Conservation (phyloP, 1,140 invertebrate species). For the Hypsibius dujardini region DNA sequence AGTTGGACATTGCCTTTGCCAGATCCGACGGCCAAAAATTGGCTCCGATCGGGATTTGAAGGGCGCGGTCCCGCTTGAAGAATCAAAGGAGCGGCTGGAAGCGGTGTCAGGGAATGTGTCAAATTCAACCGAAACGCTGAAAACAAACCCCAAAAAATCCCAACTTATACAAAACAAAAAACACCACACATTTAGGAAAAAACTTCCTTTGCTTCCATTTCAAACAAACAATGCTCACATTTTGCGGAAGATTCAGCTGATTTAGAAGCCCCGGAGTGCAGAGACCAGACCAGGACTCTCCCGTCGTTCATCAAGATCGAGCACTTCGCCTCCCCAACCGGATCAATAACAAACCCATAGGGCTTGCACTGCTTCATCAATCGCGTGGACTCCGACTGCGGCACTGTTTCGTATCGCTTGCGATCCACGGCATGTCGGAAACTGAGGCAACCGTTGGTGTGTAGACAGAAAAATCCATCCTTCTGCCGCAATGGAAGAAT, state of each 20-base stretch:
- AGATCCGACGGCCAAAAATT: too few relatives aligned
- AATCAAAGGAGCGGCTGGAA: not conserved
- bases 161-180: too few relatives aligned
- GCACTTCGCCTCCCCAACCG: not conserved
- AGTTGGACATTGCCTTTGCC: too few relatives aligned
- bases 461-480: conserved; percentile 42
- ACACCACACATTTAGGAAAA: too few relatives aligned
- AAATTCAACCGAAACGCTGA: not conserved
- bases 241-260: not conserved
- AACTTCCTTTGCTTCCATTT: too few relatives aligned
- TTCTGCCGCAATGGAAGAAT: conserved; percentile 38
- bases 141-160: too few relatives aligned
- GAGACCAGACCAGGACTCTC: not conserved
- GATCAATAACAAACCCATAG: conserved; percentile 8
- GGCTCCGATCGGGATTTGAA: too few relatives aligned
- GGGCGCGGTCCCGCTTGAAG: not conserved
- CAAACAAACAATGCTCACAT: too few relatives aligned
- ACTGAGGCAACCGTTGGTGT: conserved; percentile 43
- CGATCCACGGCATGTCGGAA: conserved; percentile 28
- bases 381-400: not conserved
- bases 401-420: not conserved
- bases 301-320: not conserved
- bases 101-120: not conserved
- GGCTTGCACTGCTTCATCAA: not conserved
- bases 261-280: not conserved